Evolutionary conservation across 2,113 vertebrate genomes (phyloP).

Genomic region (Athene cunicularia): DNA sequence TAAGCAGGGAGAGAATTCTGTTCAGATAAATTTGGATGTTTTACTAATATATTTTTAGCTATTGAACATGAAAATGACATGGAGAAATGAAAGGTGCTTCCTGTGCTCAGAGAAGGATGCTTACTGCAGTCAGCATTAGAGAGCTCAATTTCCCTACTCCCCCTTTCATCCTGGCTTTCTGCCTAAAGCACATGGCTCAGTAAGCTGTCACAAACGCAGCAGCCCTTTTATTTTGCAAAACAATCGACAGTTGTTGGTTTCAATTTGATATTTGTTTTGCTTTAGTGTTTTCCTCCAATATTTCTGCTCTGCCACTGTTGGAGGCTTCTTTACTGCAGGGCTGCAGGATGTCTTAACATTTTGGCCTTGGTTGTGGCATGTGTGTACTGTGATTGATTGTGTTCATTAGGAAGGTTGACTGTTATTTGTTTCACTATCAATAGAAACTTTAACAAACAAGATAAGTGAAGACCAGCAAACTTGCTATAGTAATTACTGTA

Average conservation of each 20-base stretch:
- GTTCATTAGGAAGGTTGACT: conserved; percentile 71
- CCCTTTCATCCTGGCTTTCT: background rate
- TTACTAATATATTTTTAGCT: background rate
- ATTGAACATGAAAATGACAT: background rate
- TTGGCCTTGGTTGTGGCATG: conserved; percentile 2
- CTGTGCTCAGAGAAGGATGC: background rate
- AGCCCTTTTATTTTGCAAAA: background rate
- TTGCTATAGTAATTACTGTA: conserved; percentile 70
- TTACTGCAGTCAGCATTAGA: background rate
- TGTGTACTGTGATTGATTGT: conserved; percentile 67
- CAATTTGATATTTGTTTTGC: background rate
- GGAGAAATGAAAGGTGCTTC: background rate
- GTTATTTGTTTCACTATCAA: conserved; percentile 74
- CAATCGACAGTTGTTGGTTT: background rate
- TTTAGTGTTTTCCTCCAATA: background rate
- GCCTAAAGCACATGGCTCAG: background rate
- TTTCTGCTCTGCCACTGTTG: background rate
- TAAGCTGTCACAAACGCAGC: background rate
- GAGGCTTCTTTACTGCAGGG: background rate
- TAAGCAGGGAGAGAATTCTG: background rate
- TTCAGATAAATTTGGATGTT: background rate
- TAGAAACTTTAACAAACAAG: conserved; percentile 58
- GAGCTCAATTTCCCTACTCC: background rate
- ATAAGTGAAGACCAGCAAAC: conserved; percentile 59
- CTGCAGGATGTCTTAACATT: background rate